Base-by-base conservation (phyloP, 2,113 vertebrate species). In the Corapipo altera region DNA sequence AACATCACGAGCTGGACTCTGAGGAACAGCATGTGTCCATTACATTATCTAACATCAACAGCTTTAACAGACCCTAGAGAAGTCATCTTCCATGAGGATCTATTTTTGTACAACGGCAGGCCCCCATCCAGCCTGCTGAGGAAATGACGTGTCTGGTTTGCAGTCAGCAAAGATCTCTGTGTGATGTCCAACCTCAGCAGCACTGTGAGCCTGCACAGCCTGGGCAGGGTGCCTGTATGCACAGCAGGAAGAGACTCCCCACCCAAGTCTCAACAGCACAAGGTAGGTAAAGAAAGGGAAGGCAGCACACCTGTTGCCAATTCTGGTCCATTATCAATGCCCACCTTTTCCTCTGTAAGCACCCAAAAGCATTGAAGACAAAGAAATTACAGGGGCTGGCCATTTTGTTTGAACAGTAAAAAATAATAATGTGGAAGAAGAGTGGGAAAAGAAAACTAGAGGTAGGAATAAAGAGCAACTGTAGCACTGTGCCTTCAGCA, bases 61-160 rank as follows among this genome's bases (percentile, higher is more conserved):
- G 70, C 62, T 87, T 86, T 52, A 91, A 69, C 8, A 44, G 33
- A 43, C 32, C 70, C 49, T 23, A 19, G 37, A 65, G 73, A 39
- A 64, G 15, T 49, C 44, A 22, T 28, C 44, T 67, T 67, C 39
- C 0, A 0, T 9, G 24, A 64, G 51, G 70, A 28, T 69, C 89
- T 93, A 54, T 85, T 87, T 93, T 61, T 35, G 32, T 69, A 37
- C 74, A 46, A 35, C 4, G 5, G 54, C 54, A 89, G 80, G 70
- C 44, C 49, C 46, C 27, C n/a, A 61, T 81, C 70, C 89, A 94
- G 70, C 74, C 71, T 37, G 49, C 84, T n/a, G 44, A 81, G 86
- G 83, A 95, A 91, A 71, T 39, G 48, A 77, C 2, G 17, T 22
- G 28, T 54, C 44, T 49, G 35, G 13, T 51, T 66, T 7, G 35